Evolutionary conservation across 2,113 vertebrate genomes (phyloP).

Genomic region (Anas platyrhynchos): DNA sequence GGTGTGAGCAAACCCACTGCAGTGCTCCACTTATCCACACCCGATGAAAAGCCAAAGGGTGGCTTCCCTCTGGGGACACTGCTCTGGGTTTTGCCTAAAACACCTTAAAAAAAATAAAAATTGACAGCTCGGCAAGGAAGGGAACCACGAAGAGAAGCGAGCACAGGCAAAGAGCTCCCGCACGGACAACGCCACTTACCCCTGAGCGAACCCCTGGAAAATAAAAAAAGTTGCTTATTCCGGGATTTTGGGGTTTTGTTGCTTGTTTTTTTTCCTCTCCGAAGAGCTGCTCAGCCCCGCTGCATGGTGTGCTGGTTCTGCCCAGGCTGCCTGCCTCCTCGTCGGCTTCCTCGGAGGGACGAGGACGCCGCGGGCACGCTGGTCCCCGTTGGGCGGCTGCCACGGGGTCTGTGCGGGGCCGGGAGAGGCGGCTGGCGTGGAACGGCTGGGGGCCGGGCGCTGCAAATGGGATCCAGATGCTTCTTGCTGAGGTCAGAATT

Average conservation of each 20-base stretch:
- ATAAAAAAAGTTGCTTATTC: background rate
- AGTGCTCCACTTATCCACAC: rapidly evolving
- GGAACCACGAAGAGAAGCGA: too few species aligned
- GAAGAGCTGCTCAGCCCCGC: background rate
- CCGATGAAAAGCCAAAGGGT: rapidly evolving
- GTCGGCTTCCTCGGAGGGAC: background rate
- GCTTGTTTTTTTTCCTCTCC: background rate
- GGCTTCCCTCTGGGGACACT: background rate
- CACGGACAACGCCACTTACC: slow-evolving; percentile 56
- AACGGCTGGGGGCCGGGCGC: slow-evolving; percentile 40
- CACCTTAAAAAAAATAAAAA: background rate
- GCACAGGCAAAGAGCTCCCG: background rate
- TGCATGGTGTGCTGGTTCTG: background rate
- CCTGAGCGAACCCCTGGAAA: slow-evolving; percentile 27
- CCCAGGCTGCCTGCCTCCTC: background rate
- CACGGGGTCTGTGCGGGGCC: background rate
- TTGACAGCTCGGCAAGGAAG: rapidly evolving
- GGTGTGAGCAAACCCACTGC: background rate
- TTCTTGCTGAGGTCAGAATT: slow-evolving; percentile 75
- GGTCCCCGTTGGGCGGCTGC: background rate
- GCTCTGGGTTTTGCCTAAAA: background rate
- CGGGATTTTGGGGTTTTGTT: background rate
- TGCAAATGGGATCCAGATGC: slow-evolving; percentile 79
- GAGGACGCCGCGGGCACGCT: background rate
- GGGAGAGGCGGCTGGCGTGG: slow-evolving; percentile 42